A percentile compares a stretch with the other conserved stretches of the same genome.
Evolutionary conservation across 1,140 invertebrate genomes (phyloP).

Genomic region (Panagrolaimus sp.): DNA sequence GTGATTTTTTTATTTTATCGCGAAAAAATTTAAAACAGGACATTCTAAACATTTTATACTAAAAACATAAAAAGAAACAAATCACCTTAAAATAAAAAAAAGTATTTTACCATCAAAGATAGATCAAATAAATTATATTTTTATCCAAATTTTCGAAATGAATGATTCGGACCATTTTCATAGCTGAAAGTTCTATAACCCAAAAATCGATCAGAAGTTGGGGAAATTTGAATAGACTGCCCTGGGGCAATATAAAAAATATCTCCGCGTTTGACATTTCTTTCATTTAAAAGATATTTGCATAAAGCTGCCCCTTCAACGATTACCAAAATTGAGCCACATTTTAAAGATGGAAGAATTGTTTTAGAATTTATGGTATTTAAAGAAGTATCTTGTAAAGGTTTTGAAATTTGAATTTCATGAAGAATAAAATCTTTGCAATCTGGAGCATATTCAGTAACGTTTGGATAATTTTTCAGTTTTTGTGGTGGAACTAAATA

Average conservation of each 20-base stretch:
- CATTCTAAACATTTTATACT: too few relatives aligned
- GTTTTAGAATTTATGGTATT: too few relatives aligned
- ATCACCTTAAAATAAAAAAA: too few relatives aligned
- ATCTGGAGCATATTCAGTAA: constrained; percentile 53
- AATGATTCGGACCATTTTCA: constrained; percentile 46
- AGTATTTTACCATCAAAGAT: too few relatives aligned
- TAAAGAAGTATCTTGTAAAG: too few relatives aligned
- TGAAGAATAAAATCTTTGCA: constrained; percentile 55
- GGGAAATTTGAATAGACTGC: constrained; percentile 9
- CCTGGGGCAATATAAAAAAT: constrained; percentile 48
- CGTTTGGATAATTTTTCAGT: constrained; percentile 28
- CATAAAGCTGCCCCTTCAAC: constrained; percentile 44
- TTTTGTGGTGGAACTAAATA: constrained; percentile 43
- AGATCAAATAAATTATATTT: too few relatives aligned
- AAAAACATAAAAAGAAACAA: too few relatives aligned
- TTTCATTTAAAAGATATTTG: background rate
- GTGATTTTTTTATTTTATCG: too few relatives aligned
- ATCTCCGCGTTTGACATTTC: constrained; percentile 36
- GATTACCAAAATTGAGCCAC: constrained; percentile 47
- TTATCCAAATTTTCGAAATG: too few relatives aligned
- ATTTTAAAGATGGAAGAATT: constrained; percentile 40
- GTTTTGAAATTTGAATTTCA: constrained; percentile 35
- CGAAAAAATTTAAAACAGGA: too few relatives aligned
- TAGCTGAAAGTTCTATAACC: constrained; percentile 51
- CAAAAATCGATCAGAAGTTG: too few relatives aligned